A percentile compares a stretch with the other conserved stretches of the same genome.
These are phyloP conservation scores for Paracanthobrama guichenoti DNA, from an alignment of 2,113 vertebrate genomes.

Conservation along the genomic window DNA sequence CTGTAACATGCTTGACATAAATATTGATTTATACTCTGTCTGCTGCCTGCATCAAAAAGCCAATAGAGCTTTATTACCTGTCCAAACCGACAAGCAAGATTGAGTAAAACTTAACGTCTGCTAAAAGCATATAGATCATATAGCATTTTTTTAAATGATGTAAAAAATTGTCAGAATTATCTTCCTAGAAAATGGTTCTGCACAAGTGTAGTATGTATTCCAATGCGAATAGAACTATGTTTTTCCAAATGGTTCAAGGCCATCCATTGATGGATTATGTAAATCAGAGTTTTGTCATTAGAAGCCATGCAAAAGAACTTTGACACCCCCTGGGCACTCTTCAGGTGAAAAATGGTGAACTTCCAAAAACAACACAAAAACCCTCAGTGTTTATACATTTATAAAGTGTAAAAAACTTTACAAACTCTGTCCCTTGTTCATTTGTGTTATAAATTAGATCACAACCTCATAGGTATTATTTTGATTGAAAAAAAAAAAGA, in stretches of 20 bases:
- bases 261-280: slow-evolving; percentile 46
- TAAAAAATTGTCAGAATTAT: background rate
- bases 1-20: no score
- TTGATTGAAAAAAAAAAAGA: background rate
- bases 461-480: background rate
- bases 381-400: background rate
- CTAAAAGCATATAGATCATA: no score
- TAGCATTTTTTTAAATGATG: no score
- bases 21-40: no score
- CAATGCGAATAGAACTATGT: background rate
- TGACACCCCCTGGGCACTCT: slow-evolving; percentile 15
- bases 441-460: background rate
- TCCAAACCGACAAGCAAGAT: no score
- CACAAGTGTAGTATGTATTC: background rate
- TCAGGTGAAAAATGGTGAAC: slow-evolving; percentile 14
- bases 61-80: no score
- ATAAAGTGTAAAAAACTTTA: background rate
- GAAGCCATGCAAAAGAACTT: slow-evolving; percentile 56
- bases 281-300: slow-evolving; percentile 55
- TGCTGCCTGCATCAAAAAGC: no score
- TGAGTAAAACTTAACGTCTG: no score
- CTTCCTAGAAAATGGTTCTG: background rate
- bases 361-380: no score
- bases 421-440: background rate
- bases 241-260: background rate